phyloP scores from a whole-genome alignment of 2,797 vertebrate genomes.

The Buphagus erythrorhynchus region DNA sequence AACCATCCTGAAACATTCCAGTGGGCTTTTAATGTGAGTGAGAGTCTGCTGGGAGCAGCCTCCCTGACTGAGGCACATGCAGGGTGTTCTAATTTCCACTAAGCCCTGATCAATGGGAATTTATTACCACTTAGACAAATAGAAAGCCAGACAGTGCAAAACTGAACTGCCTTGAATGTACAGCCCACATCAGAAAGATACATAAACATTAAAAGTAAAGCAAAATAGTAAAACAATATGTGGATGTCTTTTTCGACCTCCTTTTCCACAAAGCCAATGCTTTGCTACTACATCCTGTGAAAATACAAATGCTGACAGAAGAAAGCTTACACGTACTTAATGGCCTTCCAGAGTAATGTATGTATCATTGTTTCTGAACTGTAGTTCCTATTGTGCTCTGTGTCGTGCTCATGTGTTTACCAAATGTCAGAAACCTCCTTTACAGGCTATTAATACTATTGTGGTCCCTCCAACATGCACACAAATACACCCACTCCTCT shows the following conservation, averaged over 20 bases:
- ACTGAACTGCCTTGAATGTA: background rate
- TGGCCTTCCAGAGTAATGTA: background rate
- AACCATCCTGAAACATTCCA: slow-evolving; percentile 51
- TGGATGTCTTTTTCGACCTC: background rate
- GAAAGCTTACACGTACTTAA: background rate
- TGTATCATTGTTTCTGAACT: background rate
- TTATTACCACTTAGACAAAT: slow-evolving; percentile 69
- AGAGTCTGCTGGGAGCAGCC: slow-evolving; percentile 48
- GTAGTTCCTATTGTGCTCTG: background rate
- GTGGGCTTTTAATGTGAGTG: slow-evolving; percentile 31
- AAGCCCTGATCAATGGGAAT: slow-evolving; percentile 69
- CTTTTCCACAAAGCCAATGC: background rate
- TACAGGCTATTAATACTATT: slow-evolving; percentile 36
- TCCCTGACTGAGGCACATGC: background rate
- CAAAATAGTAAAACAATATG: background rate
- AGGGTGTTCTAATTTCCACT: slow-evolving; percentile 69
- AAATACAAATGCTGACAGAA: slow-evolving; percentile 9
- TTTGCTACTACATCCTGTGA: slow-evolving; percentile 11
- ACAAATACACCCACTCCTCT: slow-evolving; percentile 16
- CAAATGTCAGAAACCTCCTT: slow-evolving; percentile 49
- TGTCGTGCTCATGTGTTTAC: slow-evolving; percentile 6
- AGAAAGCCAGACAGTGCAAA: slow-evolving; percentile 41
- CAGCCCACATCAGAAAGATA: background rate
- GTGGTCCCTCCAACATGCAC: slow-evolving; percentile 26
- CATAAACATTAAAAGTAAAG: background rate